Evolutionary conservation across 1,140 invertebrate species (phyloP), one percentile per base, ranked within the genome.

Genomic region (Psix sp.): DNA sequence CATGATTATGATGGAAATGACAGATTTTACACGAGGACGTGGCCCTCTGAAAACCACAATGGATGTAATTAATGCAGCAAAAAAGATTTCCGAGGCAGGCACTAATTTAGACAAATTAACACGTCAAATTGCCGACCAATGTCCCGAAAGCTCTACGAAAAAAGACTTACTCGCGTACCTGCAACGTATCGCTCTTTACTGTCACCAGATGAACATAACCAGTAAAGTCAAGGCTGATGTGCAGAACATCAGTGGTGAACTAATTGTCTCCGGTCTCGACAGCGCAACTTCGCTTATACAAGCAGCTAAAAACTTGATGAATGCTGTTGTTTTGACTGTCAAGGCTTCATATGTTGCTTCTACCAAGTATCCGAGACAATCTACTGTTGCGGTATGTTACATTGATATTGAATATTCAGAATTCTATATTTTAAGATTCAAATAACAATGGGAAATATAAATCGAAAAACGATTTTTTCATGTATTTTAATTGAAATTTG

Each of bases 1-100:
- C 87, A 98, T 99, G 94, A 99, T 99, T 73, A 99, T 99, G 98
- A 97, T 99, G 94, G 98, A 99, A 87, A 99, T 99, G 98, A 99
- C 98, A 4, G 98, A 99, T 85, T 99, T 99, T 81, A 99, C 98
- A 1, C 92, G 98, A 78, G 98, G 98, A 15, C 93, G 97, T 60
- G 98, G 98, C 11, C 98, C 98, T 1, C 88, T 99, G 17, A 99
- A 99, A 86, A 99, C 96, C 1, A 99, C 98, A 0, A 99, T 99
- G 98, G 98, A 99, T 86, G 97, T 99, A 0, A 99, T 99, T 71
- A 98, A 98, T 86, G 98, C 98, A 0, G 98, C 98, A 0, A 99
- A 99, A 86, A 99, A 99, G 87, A 99, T 99, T 77, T 99, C 98
- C 0, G 97, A 99, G 84, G 95, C 95, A 57, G 98, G 98, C 16